phyloP scores from a whole-genome alignment of 2,113 vertebrate genomes.

The Amblyornis subalaris region DNA sequence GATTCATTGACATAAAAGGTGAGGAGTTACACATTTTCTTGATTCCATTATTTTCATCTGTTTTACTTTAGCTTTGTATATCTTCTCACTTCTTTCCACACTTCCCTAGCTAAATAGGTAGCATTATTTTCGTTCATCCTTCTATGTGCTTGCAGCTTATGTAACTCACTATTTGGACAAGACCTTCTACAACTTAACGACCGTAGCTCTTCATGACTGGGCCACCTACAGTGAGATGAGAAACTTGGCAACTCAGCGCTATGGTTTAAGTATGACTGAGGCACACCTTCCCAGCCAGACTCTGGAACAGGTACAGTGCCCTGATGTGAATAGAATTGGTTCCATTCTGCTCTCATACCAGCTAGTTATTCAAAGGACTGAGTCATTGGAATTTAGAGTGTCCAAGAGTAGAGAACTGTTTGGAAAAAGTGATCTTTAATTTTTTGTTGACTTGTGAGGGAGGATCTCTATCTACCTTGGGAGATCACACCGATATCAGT shows the following conservation, averaged over 20 bases:
- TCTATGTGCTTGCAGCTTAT: constrained; percentile 75
- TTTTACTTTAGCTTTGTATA: neutral
- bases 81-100: neutral
- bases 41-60: neutral
- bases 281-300: constrained; percentile 97
- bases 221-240: constrained; percentile 99
- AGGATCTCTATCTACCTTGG: neutral
- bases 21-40: neutral
- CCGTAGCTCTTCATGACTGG: constrained; percentile 97
- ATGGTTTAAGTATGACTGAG: constrained; percentile 93
- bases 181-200: constrained; percentile 98
- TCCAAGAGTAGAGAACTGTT: neutral
- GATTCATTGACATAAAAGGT: constrained; percentile 99
- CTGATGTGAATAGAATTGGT: neutral
- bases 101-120: neutral
- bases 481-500: neutral
- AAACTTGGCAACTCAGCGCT: constrained; percentile 93
- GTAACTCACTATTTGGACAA: constrained; percentile 98
- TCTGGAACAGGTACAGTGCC: constrained; percentile 88
- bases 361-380: neutral
- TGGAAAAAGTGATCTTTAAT: neutral
- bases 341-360: neutral
- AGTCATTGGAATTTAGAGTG: neutral
- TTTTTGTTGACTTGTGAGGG: neutral
- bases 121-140: neutral